Conservation (phyloP, 2,113 vertebrate species). For the Eclectus roratus region DNA sequence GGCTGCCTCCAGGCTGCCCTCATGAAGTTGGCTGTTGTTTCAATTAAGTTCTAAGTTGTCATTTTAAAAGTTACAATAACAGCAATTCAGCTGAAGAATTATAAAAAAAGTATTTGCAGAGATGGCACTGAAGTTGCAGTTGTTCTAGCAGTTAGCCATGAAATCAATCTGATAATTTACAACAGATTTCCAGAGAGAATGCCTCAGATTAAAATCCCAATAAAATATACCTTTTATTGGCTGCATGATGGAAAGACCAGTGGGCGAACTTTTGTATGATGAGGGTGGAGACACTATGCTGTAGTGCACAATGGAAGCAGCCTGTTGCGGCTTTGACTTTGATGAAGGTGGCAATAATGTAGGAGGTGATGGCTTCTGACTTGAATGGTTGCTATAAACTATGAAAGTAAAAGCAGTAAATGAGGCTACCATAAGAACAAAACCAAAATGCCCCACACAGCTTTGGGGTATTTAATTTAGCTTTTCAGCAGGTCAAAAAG, state of each 20-base stretch:
- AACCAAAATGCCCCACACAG: background rate
- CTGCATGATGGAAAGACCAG: slow-evolving; percentile 64
- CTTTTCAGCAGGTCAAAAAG: background rate
- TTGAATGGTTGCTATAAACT: slow-evolving; percentile 64
- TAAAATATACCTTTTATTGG: slow-evolving; percentile 59
- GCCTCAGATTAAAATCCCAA: slow-evolving; percentile 19
- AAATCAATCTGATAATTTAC: background rate
- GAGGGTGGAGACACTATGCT: slow-evolving; percentile 61
- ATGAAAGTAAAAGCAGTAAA: slow-evolving; percentile 51
- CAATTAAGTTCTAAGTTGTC: background rate
- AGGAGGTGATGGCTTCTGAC: slow-evolving; percentile 65
- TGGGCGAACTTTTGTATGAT: slow-evolving; percentile 62
- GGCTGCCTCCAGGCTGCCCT: background rate
- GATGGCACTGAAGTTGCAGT: background rate
- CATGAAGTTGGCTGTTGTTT: background rate
- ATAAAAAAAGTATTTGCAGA: background rate
- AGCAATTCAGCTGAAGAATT: background rate
- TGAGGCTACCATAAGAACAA: slow-evolving; percentile 11
- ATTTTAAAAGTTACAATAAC: background rate
- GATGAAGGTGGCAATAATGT: slow-evolving; percentile 64
- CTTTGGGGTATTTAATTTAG: background rate
- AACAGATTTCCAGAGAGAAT: background rate
- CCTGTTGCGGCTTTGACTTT: slow-evolving; percentile 60
- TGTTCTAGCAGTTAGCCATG: background rate
- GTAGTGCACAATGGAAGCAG: slow-evolving; percentile 65